Conservation (phyloP, 2,113 vertebrate species). For the Cariama cristata region DNA sequence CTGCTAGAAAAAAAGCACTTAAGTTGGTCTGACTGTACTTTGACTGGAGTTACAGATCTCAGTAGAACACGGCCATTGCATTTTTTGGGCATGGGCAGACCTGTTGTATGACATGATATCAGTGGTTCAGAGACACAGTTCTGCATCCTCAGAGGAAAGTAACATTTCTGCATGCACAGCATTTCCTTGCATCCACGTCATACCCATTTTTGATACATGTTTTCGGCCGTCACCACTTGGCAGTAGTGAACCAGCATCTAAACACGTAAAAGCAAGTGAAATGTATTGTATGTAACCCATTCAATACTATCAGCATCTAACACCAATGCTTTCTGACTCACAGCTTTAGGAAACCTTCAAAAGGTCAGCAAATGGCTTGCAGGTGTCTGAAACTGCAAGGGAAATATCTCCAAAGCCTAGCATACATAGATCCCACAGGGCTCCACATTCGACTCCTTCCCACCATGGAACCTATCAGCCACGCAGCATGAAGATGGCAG, state of each 20-base stretch:
- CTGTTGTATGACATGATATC: background rate
- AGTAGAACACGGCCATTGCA: background rate
- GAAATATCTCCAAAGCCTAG: background rate
- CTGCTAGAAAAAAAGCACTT: background rate
- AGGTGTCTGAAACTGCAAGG: background rate
- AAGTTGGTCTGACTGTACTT: background rate
- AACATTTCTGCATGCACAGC: background rate
- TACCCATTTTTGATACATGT: background rate
- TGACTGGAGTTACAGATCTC: background rate
- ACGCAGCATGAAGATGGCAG: rapidly evolving
- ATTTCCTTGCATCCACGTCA: background rate
- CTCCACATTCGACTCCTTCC: background rate
- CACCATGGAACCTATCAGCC: background rate
- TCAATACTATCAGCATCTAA: background rate
- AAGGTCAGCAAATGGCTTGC: background rate
- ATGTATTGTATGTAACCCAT: background rate
- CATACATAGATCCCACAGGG: background rate
- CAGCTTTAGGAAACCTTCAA: background rate
- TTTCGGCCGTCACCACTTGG: background rate
- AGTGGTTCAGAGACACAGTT: background rate
- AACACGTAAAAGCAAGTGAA: background rate
- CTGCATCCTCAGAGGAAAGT: background rate
- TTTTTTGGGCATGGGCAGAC: background rate
- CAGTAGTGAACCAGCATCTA: background rate
- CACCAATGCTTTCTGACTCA: background rate